phyloP scores from a whole-genome alignment of 2,888 invertebrate species.

The Ophioninae sp. region DNA sequence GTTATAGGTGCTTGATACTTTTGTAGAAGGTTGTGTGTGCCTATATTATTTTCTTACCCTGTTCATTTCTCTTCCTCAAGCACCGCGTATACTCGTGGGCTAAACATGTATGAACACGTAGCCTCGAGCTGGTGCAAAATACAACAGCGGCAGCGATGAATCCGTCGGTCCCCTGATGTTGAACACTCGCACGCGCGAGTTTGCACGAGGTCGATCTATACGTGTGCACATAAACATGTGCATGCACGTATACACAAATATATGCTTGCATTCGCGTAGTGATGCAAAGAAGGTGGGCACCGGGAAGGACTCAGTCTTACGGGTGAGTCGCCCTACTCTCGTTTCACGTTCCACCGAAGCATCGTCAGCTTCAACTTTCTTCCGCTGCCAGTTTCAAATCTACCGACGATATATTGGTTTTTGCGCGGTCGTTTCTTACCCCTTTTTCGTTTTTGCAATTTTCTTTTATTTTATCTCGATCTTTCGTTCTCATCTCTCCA shows the following conservation, averaged over 20 bases:
- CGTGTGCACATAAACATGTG: background rate
- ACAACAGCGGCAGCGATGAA: conserved; percentile 54
- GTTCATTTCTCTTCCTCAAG: conserved; percentile 48
- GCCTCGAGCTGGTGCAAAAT: conserved; percentile 60
- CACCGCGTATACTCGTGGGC: background rate
- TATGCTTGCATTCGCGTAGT: background rate
- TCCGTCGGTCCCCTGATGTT: conserved; percentile 27
- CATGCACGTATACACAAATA: background rate
- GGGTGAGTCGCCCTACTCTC: conserved; percentile 47
- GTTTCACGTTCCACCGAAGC: conserved; percentile 38
- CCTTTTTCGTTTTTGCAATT: background rate
- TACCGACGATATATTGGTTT: conserved; percentile 15
- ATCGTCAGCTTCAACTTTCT: conserved; percentile 44
- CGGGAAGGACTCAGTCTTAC: conserved; percentile 35
- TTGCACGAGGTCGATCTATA: too few species aligned
- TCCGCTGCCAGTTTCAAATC: conserved; percentile 46
- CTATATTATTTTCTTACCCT: conserved; percentile 67
- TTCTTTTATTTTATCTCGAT: conserved; percentile 13
- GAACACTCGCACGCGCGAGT: background rate
- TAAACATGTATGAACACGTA: conserved; percentile 44
- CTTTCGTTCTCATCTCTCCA: conserved; percentile 1
- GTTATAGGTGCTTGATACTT: background rate
- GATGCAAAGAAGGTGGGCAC: conserved; percentile 5
- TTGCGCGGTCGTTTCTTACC: background rate
- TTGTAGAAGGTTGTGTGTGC: background rate